Conservation (phyloP, 2,888 invertebrate species). For the Bhutanitis thaidina region DNA sequence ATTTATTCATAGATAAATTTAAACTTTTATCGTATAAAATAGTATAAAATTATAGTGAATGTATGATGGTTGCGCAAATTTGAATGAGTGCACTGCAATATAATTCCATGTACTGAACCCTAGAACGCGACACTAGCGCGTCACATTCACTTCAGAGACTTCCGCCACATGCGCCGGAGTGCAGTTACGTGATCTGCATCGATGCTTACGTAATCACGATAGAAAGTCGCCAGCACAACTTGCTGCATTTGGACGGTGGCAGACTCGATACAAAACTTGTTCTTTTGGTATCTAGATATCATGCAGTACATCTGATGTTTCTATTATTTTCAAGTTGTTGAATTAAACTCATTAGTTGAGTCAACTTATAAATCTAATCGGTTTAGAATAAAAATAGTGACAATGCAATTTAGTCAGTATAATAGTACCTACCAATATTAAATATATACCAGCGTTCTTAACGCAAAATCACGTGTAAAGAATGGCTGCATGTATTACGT, state of each 20-base stretch:
- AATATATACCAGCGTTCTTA: too few species aligned
- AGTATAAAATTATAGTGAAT: too few species aligned
- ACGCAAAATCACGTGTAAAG: conserved; percentile 5
- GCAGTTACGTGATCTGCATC: conserved; percentile 77
- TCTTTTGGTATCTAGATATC: conserved; percentile 53
- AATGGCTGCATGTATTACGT: conserved; percentile 42
- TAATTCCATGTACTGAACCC: conserved; percentile 21
- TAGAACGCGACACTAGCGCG: conserved; percentile 33
- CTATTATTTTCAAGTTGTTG: neutral
- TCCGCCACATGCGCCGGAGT: conserved; percentile 65
- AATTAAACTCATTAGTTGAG: too few species aligned
- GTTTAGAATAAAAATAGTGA: too few species aligned
- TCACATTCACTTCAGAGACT: conserved; percentile 70
- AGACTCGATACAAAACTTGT: conserved; percentile 48
- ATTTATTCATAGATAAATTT: too few species aligned
- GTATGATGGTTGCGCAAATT: neutral
- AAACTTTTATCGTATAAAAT: too few species aligned
- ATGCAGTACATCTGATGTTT: conserved; percentile 36
- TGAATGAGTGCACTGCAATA: neutral
- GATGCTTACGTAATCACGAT: conserved; percentile 63
- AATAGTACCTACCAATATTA: too few species aligned
- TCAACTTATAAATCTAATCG: too few species aligned
- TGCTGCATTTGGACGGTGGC: conserved; percentile 66
- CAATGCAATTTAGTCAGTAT: too few species aligned
- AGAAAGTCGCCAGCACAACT: conserved; percentile 64